Conservation (phyloP, 1,140 invertebrate genomes). For the Lasioglossum baleicum region DNA sequence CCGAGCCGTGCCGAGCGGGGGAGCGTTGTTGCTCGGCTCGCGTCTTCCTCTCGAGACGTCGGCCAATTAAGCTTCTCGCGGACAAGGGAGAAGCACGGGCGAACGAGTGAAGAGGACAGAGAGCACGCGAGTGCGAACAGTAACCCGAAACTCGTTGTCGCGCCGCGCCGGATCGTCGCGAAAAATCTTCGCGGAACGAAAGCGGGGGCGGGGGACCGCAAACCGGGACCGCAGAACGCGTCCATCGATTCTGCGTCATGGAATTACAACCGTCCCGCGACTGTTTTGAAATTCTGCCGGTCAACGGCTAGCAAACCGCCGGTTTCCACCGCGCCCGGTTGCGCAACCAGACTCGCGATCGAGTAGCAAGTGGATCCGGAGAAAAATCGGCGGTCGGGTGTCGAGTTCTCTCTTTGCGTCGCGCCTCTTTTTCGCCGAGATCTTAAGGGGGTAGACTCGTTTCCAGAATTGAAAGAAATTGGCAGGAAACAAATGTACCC, state of each 20-base stretch:
- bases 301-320: constrained; percentile 16
- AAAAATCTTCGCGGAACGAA: background rate
- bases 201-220: constrained; percentile 32
- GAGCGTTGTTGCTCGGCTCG: background rate
- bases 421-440: no score
- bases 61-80: constrained; percentile 25
- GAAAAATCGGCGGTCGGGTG: background rate
- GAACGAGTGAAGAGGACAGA: no score
- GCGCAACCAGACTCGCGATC: constrained; percentile 5
- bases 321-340: background rate
- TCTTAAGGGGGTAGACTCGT: no score
- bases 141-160: constrained; percentile 36
- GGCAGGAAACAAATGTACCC: no score
- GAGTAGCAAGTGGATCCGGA: background rate
- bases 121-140: background rate
- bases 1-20: background rate
- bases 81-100: no score
- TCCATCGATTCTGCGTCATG: constrained; percentile 28
- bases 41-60: constrained; percentile 27
- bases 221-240: constrained; percentile 21
- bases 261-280: constrained; percentile 18
- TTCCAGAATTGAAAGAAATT: no score
- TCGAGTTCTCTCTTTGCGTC: background rate
- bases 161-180: background rate
- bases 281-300: constrained; percentile 9